A percentile compares a stretch with the other conserved stretches of the same genome.
Evolutionary conservation across 2,113 vertebrate genomes (phyloP).

Genomic region (Tichodroma muraria): DNA sequence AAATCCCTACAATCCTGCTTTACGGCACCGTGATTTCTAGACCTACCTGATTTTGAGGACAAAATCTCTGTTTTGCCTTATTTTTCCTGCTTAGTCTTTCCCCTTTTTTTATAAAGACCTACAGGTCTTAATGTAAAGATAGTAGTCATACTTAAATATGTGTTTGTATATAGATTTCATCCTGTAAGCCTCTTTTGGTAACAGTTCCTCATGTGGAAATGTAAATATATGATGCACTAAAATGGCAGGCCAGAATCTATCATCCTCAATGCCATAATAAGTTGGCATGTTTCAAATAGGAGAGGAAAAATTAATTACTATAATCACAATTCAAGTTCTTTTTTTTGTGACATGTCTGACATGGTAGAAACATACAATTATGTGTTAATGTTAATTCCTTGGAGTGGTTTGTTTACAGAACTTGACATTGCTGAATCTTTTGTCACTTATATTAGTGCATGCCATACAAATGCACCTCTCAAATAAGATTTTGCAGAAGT

Average conservation of each 20-base stretch:
- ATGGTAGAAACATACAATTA: constrained; percentile 54
- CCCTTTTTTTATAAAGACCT: background rate
- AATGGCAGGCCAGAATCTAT: constrained; percentile 24
- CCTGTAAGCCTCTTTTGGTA: background rate
- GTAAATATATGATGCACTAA: background rate
- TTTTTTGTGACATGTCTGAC: constrained; percentile 29
- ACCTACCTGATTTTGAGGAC: background rate
- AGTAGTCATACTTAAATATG: background rate
- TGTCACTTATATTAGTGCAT: background rate
- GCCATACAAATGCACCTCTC: background rate
- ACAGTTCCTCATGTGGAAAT: background rate
- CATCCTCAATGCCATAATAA: constrained; percentile 3
- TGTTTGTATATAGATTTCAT: background rate
- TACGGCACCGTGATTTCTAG: background rate
- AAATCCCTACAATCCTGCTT: background rate
- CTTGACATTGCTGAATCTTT: constrained; percentile 20
- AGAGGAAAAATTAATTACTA: constrained; percentile 51
- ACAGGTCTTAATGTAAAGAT: background rate
- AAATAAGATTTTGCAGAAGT: background rate
- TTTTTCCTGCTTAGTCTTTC: background rate
- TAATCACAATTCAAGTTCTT: constrained; percentile 24
- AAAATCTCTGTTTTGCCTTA: background rate
- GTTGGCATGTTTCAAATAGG: constrained; percentile 20
- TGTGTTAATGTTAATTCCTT: constrained; percentile 39
- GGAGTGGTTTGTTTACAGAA: constrained; percentile 28